These are phyloP conservation scores for Sylvia borin DNA, from an alignment of 2,797 vertebrate genomes.

Conservation along the genomic window DNA sequence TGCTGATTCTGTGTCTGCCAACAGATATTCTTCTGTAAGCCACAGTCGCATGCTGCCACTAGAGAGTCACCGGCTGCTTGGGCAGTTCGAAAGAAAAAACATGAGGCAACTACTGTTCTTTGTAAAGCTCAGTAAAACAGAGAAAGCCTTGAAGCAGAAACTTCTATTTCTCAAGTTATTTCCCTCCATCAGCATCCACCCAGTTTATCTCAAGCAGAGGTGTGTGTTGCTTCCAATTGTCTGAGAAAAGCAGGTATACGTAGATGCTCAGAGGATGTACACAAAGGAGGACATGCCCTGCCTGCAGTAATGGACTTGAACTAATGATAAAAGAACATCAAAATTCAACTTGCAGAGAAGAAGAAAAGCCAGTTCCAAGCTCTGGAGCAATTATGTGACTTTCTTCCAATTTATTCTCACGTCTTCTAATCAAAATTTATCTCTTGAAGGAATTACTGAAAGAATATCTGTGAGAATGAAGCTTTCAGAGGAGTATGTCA, in stretches of 20 bases:
- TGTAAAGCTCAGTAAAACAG: constrained; percentile 53
- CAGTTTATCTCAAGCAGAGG: constrained; percentile 37
- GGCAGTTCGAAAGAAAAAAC: constrained; percentile 43
- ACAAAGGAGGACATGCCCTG: neutral
- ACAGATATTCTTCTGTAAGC: constrained; percentile 58
- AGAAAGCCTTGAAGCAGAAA: constrained; percentile 58
- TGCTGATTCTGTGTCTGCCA: constrained; percentile 62
- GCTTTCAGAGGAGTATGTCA: constrained; percentile 17
- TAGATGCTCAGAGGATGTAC: constrained; percentile 25
- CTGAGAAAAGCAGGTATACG: neutral
- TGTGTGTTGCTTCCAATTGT: neutral
- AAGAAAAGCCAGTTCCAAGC: neutral
- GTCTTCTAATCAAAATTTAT: neutral
- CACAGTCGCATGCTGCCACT: constrained; percentile 45
- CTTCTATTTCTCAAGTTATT: constrained; percentile 46
- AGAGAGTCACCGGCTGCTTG: constrained; percentile 53
- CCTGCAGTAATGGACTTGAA: neutral
- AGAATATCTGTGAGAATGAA: neutral
- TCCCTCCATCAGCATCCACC: constrained; percentile 28
- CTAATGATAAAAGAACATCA: neutral
- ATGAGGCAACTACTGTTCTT: constrained; percentile 19
- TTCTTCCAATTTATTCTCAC: neutral
- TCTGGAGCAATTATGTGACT: neutral
- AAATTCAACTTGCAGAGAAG: constrained; percentile 1
- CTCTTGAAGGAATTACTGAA: constrained; percentile 4